Conservation (phyloP, 2,888 invertebrate genomes). For the Lissonota sp. region DNA sequence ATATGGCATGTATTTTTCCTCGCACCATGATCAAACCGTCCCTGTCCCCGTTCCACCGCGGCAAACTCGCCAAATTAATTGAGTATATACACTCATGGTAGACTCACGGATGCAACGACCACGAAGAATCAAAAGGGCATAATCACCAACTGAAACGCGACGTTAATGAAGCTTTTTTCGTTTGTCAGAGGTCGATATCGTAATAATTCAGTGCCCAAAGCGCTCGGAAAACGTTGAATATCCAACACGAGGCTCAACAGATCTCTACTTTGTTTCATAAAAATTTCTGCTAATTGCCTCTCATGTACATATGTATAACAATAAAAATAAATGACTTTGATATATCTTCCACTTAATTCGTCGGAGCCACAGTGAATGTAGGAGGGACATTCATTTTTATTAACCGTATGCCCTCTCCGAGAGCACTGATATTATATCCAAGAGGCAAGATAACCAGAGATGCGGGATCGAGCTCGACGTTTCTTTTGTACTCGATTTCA, state of each 20-base stretch:
- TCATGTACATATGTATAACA: neutral
- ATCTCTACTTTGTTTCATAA: constrained; percentile 36
- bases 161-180: too few relatives aligned
- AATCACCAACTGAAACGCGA: too few relatives aligned
- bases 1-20: constrained; percentile 70
- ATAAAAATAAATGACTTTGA: neutral
- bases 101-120: neutral
- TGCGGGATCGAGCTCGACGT: constrained; percentile 45
- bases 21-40: constrained; percentile 60
- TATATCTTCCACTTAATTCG: constrained; percentile 2
- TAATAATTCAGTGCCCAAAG: neutral
- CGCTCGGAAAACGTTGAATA: neutral
- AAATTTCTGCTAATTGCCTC: constrained; percentile 25
- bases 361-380: neutral
- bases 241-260: constrained; percentile 16
- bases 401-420: neutral
- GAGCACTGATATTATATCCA: neutral
- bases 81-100: constrained; percentile 31
- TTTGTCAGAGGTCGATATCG: too few relatives aligned
- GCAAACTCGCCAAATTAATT: constrained; percentile 63
- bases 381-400: constrained; percentile 19
- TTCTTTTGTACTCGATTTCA: constrained; percentile 54
- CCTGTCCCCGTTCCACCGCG: constrained; percentile 67
- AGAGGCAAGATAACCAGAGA: neutral
- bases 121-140: too few relatives aligned